These are phyloP conservation scores for Polymixis flavicincta DNA, from an alignment of 2,888 invertebrate species.

Conservation along the genomic window DNA sequence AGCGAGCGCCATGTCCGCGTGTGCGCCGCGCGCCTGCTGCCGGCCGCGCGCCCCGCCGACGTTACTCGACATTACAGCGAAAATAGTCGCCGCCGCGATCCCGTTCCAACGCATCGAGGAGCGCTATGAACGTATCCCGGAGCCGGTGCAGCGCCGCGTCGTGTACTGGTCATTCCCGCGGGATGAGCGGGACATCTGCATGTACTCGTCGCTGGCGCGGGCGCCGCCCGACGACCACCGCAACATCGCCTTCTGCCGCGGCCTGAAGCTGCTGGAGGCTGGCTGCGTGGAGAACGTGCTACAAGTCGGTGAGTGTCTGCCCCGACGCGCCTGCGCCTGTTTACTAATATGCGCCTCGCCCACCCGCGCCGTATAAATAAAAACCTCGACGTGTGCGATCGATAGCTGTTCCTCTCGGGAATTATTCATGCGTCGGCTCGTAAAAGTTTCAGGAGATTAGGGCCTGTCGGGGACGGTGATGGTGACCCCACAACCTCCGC, in stretches of 20 bases:
- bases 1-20: slow-evolving; percentile 89
- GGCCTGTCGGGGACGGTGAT: slow-evolving; percentile 75
- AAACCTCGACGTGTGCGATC: slow-evolving; percentile 91
- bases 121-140: slow-evolving; percentile 96
- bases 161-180: slow-evolving; percentile 97
- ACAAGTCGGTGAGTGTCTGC: slow-evolving; percentile 96
- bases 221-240: slow-evolving; percentile 93
- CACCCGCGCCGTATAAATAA: slow-evolving; percentile 90
- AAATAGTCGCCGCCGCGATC: slow-evolving; percentile 95
- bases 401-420: slow-evolving; percentile 90
- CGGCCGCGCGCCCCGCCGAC: slow-evolving; percentile 93
- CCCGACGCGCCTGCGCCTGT: slow-evolving; percentile 89
- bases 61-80: slow-evolving; percentile 95
- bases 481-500: slow-evolving; percentile 67
- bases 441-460: slow-evolving; percentile 88
- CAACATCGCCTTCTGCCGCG: slow-evolving; percentile 96
- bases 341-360: slow-evolving; percentile 91
- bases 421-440: slow-evolving; percentile 89
- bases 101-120: slow-evolving; percentile 97
- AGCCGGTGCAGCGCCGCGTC: slow-evolving; percentile 96
- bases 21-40: slow-evolving; percentile 90
- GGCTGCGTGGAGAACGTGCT: slow-evolving; percentile 96
- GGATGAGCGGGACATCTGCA: slow-evolving; percentile 96
- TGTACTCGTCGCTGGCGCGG: slow-evolving; percentile 95
- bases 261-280: slow-evolving; percentile 95